Evolutionary conservation across 1,140 invertebrate species (phyloP).

Genomic region (Cydia pomonella): DNA sequence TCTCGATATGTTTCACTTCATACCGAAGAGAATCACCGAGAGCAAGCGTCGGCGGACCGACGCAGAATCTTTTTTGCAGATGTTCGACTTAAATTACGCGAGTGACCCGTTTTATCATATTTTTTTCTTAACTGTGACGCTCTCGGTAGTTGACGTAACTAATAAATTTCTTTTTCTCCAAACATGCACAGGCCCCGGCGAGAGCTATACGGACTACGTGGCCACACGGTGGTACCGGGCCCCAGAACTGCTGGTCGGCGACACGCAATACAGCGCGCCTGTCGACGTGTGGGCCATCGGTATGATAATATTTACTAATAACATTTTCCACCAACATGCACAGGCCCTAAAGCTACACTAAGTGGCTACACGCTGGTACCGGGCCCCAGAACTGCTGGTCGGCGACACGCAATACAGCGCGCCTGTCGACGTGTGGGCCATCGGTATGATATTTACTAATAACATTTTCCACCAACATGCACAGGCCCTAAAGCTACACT

Average conservation of each 20-base stretch:
- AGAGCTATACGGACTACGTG: slow-evolving; percentile 99
- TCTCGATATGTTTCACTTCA: too few relatives aligned
- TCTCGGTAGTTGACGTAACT: too few relatives aligned
- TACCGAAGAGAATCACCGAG: too few relatives aligned
- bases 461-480: slow-evolving; percentile 50
- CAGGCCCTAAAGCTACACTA: slow-evolving; percentile 97
- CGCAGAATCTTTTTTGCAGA: too few relatives aligned
- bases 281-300: slow-evolving; percentile 99
- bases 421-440: slow-evolving; percentile 98
- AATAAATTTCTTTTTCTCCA: slow-evolving; percentile 41
- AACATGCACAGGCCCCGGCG: slow-evolving; percentile 86
- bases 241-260: slow-evolving; percentile 98
- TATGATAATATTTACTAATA: slow-evolving; percentile 56
- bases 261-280: slow-evolving; percentile 98
- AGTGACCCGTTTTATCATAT: too few relatives aligned
- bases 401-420: slow-evolving; percentile 98
- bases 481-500: slow-evolving; percentile 96
- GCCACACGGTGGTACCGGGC: slow-evolving; percentile 99
- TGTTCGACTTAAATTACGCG: too few relatives aligned
- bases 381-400: slow-evolving; percentile 97
- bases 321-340: slow-evolving; percentile 52
- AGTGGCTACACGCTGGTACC: slow-evolving; percentile 99
- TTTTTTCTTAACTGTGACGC: too few relatives aligned
- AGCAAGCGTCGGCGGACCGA: too few relatives aligned
- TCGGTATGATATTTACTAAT: slow-evolving; percentile 78